phyloP scores from a whole-genome alignment of 2,113 vertebrate genomes.

The Siphamia tubifer region DNA sequence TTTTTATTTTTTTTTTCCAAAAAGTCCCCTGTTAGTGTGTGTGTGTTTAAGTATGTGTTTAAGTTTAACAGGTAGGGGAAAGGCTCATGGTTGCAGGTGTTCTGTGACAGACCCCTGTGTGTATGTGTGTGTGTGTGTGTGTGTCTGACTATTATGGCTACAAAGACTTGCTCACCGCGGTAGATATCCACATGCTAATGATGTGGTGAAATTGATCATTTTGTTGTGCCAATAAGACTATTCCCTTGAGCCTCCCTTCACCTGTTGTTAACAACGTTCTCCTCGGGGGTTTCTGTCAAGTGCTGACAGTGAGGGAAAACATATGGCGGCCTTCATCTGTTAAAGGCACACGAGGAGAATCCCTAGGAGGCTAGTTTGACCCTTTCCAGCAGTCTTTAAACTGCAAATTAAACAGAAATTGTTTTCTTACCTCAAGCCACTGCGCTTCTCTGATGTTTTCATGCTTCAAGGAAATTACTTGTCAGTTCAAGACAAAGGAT shows the following conservation, averaged over 20 bases:
- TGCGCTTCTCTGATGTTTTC: conserved; percentile 24
- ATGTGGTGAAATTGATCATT: conserved; percentile 48
- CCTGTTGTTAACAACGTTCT: conserved; percentile 66
- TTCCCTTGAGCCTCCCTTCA: conserved; percentile 54
- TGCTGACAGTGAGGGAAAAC: conserved; percentile 54
- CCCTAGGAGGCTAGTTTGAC: conserved; percentile 64
- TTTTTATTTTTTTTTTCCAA: too few species aligned
- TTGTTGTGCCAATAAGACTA: conserved; percentile 43
- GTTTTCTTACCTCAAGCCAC: conserved; percentile 46
- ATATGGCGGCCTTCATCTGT: conserved; percentile 61
- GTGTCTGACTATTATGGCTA: neutral
- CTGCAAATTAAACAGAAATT: conserved; percentile 58
- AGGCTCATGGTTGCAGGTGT: too few species aligned
- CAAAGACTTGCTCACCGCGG: neutral
- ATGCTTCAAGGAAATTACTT: conserved; percentile 27
- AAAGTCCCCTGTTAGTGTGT: too few species aligned
- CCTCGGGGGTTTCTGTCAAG: conserved; percentile 51
- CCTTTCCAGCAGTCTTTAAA: conserved; percentile 47
- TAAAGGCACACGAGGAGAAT: conserved; percentile 38
- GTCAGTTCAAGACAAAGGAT: conserved; percentile 12
- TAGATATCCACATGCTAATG: conserved; percentile 18
- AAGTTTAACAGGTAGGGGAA: too few species aligned
- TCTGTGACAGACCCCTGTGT: too few species aligned
- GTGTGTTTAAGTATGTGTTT: too few species aligned
- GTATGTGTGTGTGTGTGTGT: too few species aligned